Base-by-base conservation (phyloP, 2,888 invertebrate species). In the Drosophila eohydei region DNA sequence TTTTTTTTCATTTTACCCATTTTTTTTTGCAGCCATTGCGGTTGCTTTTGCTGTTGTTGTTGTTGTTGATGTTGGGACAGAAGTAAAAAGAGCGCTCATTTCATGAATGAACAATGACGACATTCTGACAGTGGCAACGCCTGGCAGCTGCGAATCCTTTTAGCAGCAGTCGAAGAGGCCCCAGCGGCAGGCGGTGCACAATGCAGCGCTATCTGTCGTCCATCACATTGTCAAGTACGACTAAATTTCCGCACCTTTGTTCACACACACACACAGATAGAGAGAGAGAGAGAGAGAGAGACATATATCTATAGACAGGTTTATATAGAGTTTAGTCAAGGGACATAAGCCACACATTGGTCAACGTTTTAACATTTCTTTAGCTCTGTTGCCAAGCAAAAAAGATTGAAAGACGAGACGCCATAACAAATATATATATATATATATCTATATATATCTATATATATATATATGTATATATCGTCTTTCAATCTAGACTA, bases 21-120 rank as follows among this genome's bases (percentile, higher is more conserved):
- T 88, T 71, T 46, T 51, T 51, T 83, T 80, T 88, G 83, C 74
- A 83, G 81, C 87, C 87, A 83, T 77, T 89, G 89, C 89, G 87
- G 84, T 80, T 86, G 60, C 59, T 61, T 48, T 16, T 64, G 59
- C 38, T 79, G 41, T 11, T 66, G 60, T 2, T 21, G 43, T 5
- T 43, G 46, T 34, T 34, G 34, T 34, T 21, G 74, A 57, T 68
- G 72, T 74, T 79, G 68, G 78, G 72, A 30, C 74, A 58, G 66
- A 78, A 69, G 71, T 71, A 82, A 82, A 81, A 80, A 77, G 83
- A 50, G 74, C 79, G 83, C 74, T 83, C 85, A 85, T 85, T 85
- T 85, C 89, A 85, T 85, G 85, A 85, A 85, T 85, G 85, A 89
- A 85, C 85, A 88, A 85, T 85, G 85, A 85, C 88, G 85, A 85